These are phyloP conservation scores for Poeciliopsis presidionis DNA, from an alignment of 2,797 vertebrate species.

Conservation along the genomic window DNA sequence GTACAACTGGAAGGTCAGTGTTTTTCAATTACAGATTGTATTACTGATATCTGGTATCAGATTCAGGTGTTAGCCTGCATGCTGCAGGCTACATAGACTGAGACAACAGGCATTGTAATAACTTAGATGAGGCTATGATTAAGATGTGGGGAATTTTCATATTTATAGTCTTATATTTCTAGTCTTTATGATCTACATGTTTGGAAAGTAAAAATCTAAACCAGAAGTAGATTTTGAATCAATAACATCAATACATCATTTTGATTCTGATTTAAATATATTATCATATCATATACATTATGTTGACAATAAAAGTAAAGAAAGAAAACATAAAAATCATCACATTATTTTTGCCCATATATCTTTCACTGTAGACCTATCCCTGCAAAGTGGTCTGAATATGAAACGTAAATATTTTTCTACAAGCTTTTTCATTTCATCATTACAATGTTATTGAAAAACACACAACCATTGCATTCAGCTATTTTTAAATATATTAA, in stretches of 20 bases:
- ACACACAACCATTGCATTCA: neutral
- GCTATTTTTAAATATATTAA: neutral
- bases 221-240: neutral
- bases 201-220: neutral
- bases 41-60: conserved; percentile 76
- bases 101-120: conserved; percentile 28
- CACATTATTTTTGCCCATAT: neutral
- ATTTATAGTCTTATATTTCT: neutral
- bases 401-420: neutral
- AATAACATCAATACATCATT: neutral
- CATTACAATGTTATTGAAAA: neutral
- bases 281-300: neutral
- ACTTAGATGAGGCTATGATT: conserved; percentile 6
- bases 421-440: neutral
- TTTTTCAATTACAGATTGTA: conserved; percentile 82
- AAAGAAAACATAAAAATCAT: neutral
- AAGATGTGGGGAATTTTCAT: neutral
- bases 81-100: conserved; percentile 36
- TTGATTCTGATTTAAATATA: neutral
- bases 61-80: conserved; percentile 66
- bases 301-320: neutral
- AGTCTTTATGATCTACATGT: neutral
- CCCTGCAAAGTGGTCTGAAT: neutral
- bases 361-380: neutral
- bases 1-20: conserved; percentile 73